Evolutionary conservation across 1,140 invertebrate genomes (phyloP), one percentile per base, ranked within the genome.

Genomic region (Planococcus citri): DNA sequence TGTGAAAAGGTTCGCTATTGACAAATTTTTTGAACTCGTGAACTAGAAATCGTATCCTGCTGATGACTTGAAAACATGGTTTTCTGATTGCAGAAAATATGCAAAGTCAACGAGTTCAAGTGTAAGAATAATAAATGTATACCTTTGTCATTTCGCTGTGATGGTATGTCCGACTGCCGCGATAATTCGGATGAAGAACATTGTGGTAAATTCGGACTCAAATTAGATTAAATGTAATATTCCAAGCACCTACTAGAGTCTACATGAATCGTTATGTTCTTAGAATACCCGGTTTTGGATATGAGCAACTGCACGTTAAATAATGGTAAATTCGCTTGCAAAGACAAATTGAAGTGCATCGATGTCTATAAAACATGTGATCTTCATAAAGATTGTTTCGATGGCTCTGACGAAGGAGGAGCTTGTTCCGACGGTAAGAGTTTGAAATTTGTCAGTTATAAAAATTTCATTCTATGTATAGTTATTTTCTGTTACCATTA

Each of bases 361-460:
- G 79, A 83, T 0, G 70, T 78, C 0, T 73, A 79, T 0, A 76
- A 83, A 29, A 85, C 92, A 72, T 96, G 93, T 76, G 85, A 96
- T 75, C 84, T 85, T 0, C 79, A 80, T 0, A 33, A 75, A 3
- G 89, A 97, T 75, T 98, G 95, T 79, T 79, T 83, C 0, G 88
- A 93, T 78, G 83, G 81, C 1, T 87, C 87, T 1, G 94, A 95
- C 78, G 88, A 91, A 76, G 76, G 78, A 1, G 72, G 71, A 0
- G 76, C 79, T 4, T 90, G 87, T 75, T 17, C 17, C n/a, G n/a
- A 51, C 41, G 17, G 41, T 51, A 51, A 20, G 41, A 9, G n/a
- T 9, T 51, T 9, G 17, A 51, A 51, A 3, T 51, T 51, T 20
- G 6, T 51, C 3, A 51, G 4, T 17, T 51, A 3, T 6, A 3